These are phyloP conservation scores for Denticeps clupeoides DNA, from an alignment of 2,797 vertebrate genomes.

Conservation along the genomic window DNA sequence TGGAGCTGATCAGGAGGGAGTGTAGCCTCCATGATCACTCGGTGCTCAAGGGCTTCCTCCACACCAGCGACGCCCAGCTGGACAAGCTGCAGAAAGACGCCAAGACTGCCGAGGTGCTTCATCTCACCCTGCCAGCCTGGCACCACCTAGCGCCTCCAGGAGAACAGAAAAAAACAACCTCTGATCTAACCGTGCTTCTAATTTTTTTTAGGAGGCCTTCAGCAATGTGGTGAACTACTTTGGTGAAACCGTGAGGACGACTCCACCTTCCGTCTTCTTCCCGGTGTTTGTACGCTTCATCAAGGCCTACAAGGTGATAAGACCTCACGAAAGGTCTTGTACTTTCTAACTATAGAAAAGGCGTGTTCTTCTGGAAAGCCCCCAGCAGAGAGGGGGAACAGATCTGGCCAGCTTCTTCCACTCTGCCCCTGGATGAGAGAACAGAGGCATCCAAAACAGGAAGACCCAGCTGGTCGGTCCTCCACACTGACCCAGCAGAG, in stretches of 20 bases:
- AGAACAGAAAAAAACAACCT: constrained; percentile 8
- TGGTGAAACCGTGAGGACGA: constrained; percentile 90
- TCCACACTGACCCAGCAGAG: constrained; percentile 44
- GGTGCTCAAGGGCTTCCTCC: constrained; percentile 80
- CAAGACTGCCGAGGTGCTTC: constrained; percentile 77
- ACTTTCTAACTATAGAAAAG: no score
- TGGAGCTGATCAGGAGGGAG: constrained; percentile 87
- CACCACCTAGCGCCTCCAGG: constrained; percentile 7
- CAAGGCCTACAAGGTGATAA: constrained; percentile 88
- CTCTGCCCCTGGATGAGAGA: neutral
- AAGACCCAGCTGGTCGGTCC: constrained; percentile 58
- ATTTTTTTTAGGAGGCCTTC: constrained; percentile 77
- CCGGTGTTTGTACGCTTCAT: constrained; percentile 93
- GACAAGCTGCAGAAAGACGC: constrained; percentile 88
- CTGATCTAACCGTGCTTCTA: constrained; percentile 5
- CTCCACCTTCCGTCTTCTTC: constrained; percentile 92
- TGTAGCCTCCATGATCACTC: constrained; percentile 81
- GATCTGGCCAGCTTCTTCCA: neutral
- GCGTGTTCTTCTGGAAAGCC: neutral
- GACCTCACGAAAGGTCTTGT: neutral
- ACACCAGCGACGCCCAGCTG: constrained; percentile 69
- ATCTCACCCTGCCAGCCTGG: neutral
- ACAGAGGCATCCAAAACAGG: constrained; percentile 59
- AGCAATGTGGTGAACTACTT: constrained; percentile 91
- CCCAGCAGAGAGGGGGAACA: neutral